Evolutionary conservation across 2,888 invertebrate genomes (phyloP).

Genomic region (Onthophagus sagittarius): DNA sequence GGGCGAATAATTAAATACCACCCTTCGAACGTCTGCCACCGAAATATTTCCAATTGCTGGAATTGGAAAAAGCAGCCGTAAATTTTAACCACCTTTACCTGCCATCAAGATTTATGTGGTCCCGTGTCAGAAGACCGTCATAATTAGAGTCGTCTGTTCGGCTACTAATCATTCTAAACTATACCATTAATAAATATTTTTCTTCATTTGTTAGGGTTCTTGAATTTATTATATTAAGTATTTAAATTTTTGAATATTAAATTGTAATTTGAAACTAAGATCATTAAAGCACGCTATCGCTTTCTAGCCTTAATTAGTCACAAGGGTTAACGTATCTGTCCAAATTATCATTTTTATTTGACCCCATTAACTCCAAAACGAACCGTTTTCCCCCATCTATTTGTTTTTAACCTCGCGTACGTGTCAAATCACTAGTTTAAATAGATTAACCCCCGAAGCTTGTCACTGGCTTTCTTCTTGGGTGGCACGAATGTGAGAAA

Average conservation of each 20-base stretch:
- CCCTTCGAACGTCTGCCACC: neutral
- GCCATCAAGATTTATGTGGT: slow-evolving; percentile 2
- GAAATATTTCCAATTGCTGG: neutral
- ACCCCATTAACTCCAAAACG: neutral
- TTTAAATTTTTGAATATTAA: too few relatives aligned
- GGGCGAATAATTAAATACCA: slow-evolving; percentile 19
- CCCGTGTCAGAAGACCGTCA: neutral
- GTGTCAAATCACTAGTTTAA: neutral
- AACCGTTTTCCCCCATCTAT: neutral
- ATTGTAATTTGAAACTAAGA: too few relatives aligned
- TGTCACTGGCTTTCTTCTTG: neutral
- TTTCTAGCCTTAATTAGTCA: too few relatives aligned
- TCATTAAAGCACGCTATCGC: too few relatives aligned
- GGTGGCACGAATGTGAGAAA: neutral
- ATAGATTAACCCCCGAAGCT: neutral
- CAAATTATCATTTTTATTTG: too few relatives aligned
- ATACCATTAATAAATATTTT: neutral
- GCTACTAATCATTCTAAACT: neutral
- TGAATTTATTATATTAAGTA: neutral
- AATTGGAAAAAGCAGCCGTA: slow-evolving; percentile 10
- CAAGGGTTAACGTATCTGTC: too few relatives aligned
- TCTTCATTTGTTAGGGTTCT: neutral
- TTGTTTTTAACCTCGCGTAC: neutral
- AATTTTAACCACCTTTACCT: neutral
- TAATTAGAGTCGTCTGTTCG: neutral